Evolutionary conservation across 1,140 invertebrate genomes (phyloP), one percentile per base, ranked within the genome.

Genomic region (Drosophila paulistorum): DNA sequence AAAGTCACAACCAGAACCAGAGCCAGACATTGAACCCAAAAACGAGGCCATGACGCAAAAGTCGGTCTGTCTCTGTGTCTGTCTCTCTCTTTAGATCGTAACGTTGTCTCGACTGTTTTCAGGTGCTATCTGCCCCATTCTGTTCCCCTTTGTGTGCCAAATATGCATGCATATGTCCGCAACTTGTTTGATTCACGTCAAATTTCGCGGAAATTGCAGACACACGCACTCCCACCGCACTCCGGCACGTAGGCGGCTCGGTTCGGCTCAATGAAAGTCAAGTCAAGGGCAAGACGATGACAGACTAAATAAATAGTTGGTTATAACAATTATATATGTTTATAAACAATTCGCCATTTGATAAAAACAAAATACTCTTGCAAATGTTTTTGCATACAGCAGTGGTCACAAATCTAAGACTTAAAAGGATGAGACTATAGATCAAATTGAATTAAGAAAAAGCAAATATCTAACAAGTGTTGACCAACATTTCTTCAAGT

Each of bases 231-330:
- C 30, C 2, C 42, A 51, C 17, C 11, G 35, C 9, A 37, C 35
- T 39, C 37, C 17, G 61, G 14, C 62, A 64, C 62, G 62, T 64
- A 64, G 62, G 17, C 30, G 35, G 35, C 9, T 64, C 51, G 62
- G 17, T n/a, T 14, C 1, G 37, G 10, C 37, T 39, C 37, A 39
- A 39, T 48, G 17, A 17, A 48, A 20, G 45, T 48, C 14, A 48
- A 48, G 14, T 20, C 45, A 48, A 48, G 45, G 45, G 14, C 45
- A 48, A 9, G 37, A 48, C 14, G 10, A 11, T 37, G 7, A 2
- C 10, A 5, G 7, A 20, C 14, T 17, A 48, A 48, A 48, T 48
- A 14, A 37, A 37, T 37, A 39, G 37, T 39, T 39, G 10, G 1
- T 39, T 13, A 13, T 39, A 13, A 13, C 13, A 37, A 37, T 10